Percentiles rank a stretch among this genome's conserved stretches.
These are phyloP conservation scores for Ostrea edulis DNA, from an alignment of 1,140 invertebrate species.

Conservation along the genomic window DNA sequence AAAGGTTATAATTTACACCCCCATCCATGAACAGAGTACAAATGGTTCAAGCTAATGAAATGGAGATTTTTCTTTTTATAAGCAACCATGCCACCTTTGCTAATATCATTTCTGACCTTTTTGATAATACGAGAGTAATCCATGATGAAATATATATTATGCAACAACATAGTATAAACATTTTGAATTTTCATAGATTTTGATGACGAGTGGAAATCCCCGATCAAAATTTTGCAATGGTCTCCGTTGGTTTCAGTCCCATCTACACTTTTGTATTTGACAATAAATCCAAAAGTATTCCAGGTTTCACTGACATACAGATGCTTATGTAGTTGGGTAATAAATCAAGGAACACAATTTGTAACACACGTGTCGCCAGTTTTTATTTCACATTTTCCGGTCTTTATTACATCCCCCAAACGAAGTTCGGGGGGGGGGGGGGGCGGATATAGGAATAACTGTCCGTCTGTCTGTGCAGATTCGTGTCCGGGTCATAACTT, in stretches of 20 bases:
- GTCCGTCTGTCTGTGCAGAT: too few species aligned
- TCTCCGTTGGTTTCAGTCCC: slow-evolving; percentile 52
- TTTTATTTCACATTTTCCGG: slow-evolving; percentile 1
- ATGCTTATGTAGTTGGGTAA: slow-evolving; percentile 44
- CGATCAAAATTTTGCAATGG: slow-evolving; percentile 42
- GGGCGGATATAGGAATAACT: too few species aligned
- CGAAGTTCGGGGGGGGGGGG: too few species aligned
- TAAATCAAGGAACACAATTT: slow-evolving; percentile 54
- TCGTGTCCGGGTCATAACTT: too few species aligned
- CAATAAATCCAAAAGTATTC: slow-evolving; percentile 45
- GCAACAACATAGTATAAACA: slow-evolving; percentile 19
- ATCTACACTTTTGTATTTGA: slow-evolving; percentile 42
- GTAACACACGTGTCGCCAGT: slow-evolving; percentile 39
- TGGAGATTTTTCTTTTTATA: slow-evolving; percentile 43
- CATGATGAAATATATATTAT: slow-evolving; percentile 41
- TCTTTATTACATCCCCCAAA: neutral
- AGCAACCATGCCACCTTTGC: slow-evolving; percentile 34
- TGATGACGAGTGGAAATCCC: slow-evolving; percentile 27
- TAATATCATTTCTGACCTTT: slow-evolving; percentile 53
- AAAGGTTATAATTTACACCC: slow-evolving; percentile 46
- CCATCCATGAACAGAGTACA: slow-evolving; percentile 48
- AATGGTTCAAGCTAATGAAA: slow-evolving; percentile 52
- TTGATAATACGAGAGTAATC: slow-evolving; percentile 53
- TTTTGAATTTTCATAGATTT: slow-evolving; percentile 38
- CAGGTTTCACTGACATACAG: slow-evolving; percentile 43